Percentiles rank a stretch among this genome's conserved stretches.
phyloP scores from a whole-genome alignment of 2,113 vertebrate species.

The Poeciliopsis occidentalis region DNA sequence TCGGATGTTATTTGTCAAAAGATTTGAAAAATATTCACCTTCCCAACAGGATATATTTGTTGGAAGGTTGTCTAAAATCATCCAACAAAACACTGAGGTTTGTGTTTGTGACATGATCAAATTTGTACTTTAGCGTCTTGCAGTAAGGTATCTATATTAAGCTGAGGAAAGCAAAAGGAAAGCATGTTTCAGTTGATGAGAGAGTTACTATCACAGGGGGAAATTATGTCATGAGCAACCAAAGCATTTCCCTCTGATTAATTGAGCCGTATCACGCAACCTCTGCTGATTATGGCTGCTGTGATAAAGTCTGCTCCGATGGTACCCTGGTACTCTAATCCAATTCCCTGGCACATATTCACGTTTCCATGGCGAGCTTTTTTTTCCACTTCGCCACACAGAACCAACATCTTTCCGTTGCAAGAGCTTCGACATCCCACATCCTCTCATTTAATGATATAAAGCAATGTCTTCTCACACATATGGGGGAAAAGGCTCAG shows the following conservation, averaged over 20 bases:
- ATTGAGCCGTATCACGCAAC: slow-evolving; percentile 48
- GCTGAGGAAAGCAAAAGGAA: background rate
- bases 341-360: slow-evolving; percentile 53
- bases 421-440: background rate
- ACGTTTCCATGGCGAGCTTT: slow-evolving; percentile 59
- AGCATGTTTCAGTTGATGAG: background rate
- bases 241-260: slow-evolving; percentile 24
- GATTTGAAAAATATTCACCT: too few relatives aligned
- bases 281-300: slow-evolving; percentile 34
- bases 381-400: slow-evolving; percentile 50
- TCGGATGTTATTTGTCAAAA: too few relatives aligned
- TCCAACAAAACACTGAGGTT: too few relatives aligned
- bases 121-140: too few relatives aligned
- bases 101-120: too few relatives aligned
- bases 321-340: slow-evolving; percentile 55
- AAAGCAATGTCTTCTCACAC: background rate
- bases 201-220: background rate
- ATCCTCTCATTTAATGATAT: slow-evolving; percentile 8
- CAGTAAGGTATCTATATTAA: too few relatives aligned
- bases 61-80: too few relatives aligned
- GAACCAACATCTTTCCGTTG: slow-evolving; percentile 43
- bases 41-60: too few relatives aligned
- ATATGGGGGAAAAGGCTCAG: slow-evolving; percentile 1
- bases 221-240: slow-evolving; percentile 9
- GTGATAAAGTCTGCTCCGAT: slow-evolving; percentile 61